Evolutionary conservation across 1,140 invertebrate genomes (phyloP).

Genomic region (Trigoniulus corallinus): DNA sequence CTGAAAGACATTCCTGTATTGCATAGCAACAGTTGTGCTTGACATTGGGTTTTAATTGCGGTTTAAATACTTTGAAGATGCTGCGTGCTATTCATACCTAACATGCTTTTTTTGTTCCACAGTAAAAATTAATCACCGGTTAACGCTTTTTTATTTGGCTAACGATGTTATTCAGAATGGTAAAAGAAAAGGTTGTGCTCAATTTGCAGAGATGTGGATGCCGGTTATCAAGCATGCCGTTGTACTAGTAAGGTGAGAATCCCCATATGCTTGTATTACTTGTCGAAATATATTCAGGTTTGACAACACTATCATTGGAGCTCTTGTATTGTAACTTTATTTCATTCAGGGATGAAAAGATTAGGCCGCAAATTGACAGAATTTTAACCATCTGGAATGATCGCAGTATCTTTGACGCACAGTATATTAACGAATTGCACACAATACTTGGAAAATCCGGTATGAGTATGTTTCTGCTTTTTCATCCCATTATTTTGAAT

Average conservation of each 20-base stretch:
- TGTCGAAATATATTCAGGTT: background rate
- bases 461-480: too few relatives aligned
- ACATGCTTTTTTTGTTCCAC: constrained; percentile 19
- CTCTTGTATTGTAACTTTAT: constrained; percentile 4
- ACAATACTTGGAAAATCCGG: constrained; percentile 2
- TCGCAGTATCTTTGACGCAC: constrained; percentile 66
- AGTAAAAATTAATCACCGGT: constrained; percentile 65
- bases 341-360: constrained; percentile 62
- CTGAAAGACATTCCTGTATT: too few relatives aligned
- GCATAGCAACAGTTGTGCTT: too few relatives aligned
- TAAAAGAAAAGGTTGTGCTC: constrained; percentile 63
- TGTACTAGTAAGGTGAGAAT: constrained; percentile 57
- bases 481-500: too few relatives aligned
- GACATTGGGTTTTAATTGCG: too few relatives aligned
- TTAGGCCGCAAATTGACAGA: constrained; percentile 61
- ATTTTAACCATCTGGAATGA: constrained; percentile 93
- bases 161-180: constrained; percentile 94
- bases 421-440: constrained; percentile 59
- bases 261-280: background rate
- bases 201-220: constrained; percentile 79
- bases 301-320: too few relatives aligned
- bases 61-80: too few relatives aligned
- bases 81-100: too few relatives aligned
- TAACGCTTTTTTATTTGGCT: constrained; percentile 82
- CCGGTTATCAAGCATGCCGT: constrained; percentile 76